Evolutionary conservation across 2,113 vertebrate genomes (phyloP), one percentile per base, ranked within the genome.

Genomic region (Enhydra lutris): DNA sequence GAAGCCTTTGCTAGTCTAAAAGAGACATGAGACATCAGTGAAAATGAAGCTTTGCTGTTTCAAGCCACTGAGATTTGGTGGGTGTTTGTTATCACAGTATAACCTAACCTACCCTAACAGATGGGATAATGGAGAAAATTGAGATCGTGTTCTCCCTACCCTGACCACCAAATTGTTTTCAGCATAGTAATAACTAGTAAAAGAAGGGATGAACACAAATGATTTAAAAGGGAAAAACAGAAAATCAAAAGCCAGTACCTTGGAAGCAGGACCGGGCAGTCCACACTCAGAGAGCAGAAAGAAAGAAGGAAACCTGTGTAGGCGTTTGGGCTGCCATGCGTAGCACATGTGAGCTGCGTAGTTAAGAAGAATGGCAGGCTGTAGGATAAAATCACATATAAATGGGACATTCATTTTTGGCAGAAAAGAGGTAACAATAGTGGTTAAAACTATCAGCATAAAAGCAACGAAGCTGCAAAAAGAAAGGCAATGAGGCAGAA

Each of bases 401-500:
- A 96, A 94, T 9, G 86, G 45, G 36, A 55, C 82, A 92, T 97
- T 93, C 91, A 94, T 80, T 96, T 97, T 97, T 78, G 69, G 92
- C 78, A 97, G 96, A 94, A 86, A 42, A 71, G 50, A 85, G 52
- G 93, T 69, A 78, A 97, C n/a, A 82, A 92, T 57, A 93, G 47
- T 57, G 63, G 67, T 67, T 94, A 93, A 95, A 95, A 93, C 71
- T 93, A 55, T 88, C 95, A 96, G 83, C 74, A 85, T 85, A 93
- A 95, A 97, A 93, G 89, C 89, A 96, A 93, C 24, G 84, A 87
- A 88, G 94, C 96, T 96, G 92, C 88, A 74, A 89, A 95, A 97
- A 84, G 65, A 95, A 97, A 84, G 65, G 71, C 65, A 94, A 86
- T 91, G 91, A 97, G 63, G 95, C 91, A 95, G 93, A 97, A 94